Conservation (phyloP, 2,888 invertebrate genomes). For the Harpagoxenus sublaevis region DNA sequence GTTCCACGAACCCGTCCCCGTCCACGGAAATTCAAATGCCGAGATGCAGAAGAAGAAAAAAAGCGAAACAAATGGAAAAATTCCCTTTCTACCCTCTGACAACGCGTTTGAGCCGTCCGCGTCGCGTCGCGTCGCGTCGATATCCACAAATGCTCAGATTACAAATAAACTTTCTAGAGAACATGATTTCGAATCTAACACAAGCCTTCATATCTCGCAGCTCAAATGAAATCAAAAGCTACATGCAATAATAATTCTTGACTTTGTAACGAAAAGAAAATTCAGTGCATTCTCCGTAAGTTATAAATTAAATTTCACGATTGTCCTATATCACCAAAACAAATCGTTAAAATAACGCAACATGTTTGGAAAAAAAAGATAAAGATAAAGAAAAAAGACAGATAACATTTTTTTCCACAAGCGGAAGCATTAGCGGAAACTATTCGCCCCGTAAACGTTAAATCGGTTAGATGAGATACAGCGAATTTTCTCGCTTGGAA, state of each 20-base stretch:
- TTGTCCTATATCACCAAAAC: neutral
- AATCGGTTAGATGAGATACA: conserved; percentile 44
- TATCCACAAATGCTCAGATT: neutral
- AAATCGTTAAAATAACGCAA: neutral
- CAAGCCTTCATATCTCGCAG: neutral
- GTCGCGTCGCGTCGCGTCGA: neutral
- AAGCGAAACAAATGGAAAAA: conserved; percentile 1
- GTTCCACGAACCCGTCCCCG: conserved; percentile 63
- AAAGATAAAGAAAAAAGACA: neutral
- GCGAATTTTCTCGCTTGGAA: conserved; percentile 39
- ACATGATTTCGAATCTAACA: neutral
- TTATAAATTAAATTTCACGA: neutral
- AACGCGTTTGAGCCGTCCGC: neutral
- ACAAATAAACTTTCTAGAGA: conserved; percentile 19
- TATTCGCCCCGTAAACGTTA: conserved; percentile 24
- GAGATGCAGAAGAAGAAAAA: conserved; percentile 10
- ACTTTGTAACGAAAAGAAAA: neutral
- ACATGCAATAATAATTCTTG: neutral
- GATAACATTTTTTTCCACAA: neutral
- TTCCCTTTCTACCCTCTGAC: neutral
- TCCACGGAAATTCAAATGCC: conserved; percentile 70
- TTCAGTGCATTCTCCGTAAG: neutral
- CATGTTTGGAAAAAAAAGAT: neutral
- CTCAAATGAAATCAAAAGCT: neutral
- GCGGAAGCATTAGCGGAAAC: neutral